Conservation (phyloP, 1,140 invertebrate species). For the Triops cancriformis region DNA sequence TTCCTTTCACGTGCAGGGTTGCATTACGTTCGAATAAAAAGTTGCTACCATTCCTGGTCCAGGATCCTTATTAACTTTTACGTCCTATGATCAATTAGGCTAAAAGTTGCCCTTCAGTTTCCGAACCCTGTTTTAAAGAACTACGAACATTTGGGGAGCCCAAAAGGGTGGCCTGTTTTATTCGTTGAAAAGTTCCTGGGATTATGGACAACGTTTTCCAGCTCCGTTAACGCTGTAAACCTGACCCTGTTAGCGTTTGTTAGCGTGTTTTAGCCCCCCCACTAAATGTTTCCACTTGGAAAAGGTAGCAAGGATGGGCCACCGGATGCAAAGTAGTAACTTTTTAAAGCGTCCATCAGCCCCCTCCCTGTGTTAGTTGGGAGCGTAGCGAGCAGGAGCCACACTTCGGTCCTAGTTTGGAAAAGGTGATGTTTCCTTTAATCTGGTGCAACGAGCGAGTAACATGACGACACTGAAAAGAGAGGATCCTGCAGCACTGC, state of each 20-base stretch:
- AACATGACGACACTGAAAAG: background rate
- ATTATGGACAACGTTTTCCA: background rate
- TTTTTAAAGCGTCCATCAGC: background rate
- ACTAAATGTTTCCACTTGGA: too few species aligned
- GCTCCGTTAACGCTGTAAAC: too few species aligned
- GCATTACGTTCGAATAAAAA: too few species aligned
- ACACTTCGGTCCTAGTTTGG: background rate
- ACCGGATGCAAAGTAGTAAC: background rate
- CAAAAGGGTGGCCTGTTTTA: background rate
- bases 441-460: background rate
- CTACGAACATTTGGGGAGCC: background rate
- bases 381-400: too few species aligned
- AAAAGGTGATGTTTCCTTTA: background rate
- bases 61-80: background rate
- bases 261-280: too few species aligned
- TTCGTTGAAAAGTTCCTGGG: background rate
- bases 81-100: background rate
- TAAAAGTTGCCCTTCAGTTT: background rate
- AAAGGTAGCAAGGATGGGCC: background rate
- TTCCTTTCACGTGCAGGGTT: too few species aligned
- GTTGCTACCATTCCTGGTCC: background rate
- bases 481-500: background rate
- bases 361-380: background rate
- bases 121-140: background rate
- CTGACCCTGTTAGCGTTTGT: too few species aligned